Percentiles rank a stretch among this genome's conserved stretches.
Conservation (phyloP, 1,140 invertebrate genomes). For the Steinernema feltiae region DNA sequence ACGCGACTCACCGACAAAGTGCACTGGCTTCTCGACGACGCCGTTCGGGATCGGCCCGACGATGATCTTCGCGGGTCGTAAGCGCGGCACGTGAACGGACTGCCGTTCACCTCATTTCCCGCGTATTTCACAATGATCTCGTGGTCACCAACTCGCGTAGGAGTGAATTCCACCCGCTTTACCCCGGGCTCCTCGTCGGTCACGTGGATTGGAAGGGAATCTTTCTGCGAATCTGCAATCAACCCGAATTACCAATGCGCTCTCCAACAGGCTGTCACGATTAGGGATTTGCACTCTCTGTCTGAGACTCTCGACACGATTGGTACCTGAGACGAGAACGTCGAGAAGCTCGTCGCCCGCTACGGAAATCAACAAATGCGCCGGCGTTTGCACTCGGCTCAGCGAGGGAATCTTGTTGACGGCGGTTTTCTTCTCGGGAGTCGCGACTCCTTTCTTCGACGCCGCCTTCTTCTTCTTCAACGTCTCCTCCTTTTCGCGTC, state of each 20-base stretch:
- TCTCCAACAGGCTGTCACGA: not conserved
- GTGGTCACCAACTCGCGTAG: slow-evolving; percentile 80
- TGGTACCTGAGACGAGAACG: slow-evolving; percentile 73
- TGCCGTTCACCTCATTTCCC: slow-evolving; percentile 68
- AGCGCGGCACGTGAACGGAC: slow-evolving; percentile 83
- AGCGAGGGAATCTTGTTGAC: slow-evolving; percentile 75
- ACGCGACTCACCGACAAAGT: slow-evolving; percentile 73
- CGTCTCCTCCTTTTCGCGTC: slow-evolving; percentile 59
- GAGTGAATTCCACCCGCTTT: slow-evolving; percentile 78
- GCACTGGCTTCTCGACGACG: slow-evolving; percentile 80
- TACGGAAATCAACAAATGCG: slow-evolving; percentile 79
- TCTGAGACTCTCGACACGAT: slow-evolving; percentile 16
- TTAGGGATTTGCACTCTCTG: no score
- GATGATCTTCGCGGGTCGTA: slow-evolving; percentile 89
- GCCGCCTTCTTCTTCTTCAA: slow-evolving; percentile 71
- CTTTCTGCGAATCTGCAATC: slow-evolving; percentile 34
- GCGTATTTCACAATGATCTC: slow-evolving; percentile 73
- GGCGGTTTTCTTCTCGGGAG: slow-evolving; percentile 62
- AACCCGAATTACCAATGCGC: not conserved
- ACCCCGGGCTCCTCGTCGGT: slow-evolving; percentile 83
- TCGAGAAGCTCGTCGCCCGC: slow-evolving; percentile 77
- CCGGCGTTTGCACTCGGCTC: slow-evolving; percentile 77
- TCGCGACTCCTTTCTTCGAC: not conserved
- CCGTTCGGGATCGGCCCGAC: slow-evolving; percentile 75
- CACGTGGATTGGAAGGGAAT: slow-evolving; percentile 59